These are phyloP conservation scores for Sycophaga agraensis DNA, from an alignment of 1,140 invertebrate species.

Conservation along the genomic window DNA sequence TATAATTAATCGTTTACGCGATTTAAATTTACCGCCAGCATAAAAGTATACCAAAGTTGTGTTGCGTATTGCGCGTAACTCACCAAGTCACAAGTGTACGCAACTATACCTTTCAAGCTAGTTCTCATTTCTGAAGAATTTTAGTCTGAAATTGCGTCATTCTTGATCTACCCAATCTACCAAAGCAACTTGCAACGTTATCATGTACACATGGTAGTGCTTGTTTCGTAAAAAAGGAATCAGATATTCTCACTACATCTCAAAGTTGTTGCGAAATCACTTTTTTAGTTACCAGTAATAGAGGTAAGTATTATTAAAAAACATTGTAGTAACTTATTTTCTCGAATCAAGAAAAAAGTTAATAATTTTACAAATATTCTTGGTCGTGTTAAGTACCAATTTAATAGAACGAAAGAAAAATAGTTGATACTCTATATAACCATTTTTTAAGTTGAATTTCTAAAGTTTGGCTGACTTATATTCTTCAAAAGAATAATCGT, in stretches of 20 bases:
- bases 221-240: slow-evolving; percentile 13
- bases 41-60: no score
- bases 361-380: neutral
- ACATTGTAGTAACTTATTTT: neutral
- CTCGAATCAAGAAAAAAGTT: no score
- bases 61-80: no score
- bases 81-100: no score
- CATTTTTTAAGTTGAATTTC: neutral
- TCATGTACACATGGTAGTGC: slow-evolving; percentile 25
- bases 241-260: slow-evolving; percentile 3
- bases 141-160: slow-evolving; percentile 30
- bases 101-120: no score
- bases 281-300: neutral
- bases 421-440: neutral
- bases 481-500: neutral
- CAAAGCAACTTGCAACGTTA: slow-evolving; percentile 8
- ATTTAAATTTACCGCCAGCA: no score
- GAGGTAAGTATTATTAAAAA: slow-evolving; percentile 10
- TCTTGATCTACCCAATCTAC: slow-evolving; percentile 23
- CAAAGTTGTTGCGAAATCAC: slow-evolving; percentile 6
- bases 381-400: neutral
- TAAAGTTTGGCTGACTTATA: neutral
- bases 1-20: no score
- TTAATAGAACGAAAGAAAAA: no score
- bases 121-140: no score